Evolutionary conservation across 1,140 invertebrate species (phyloP).

Genomic region (Reticulitermes speratus): DNA sequence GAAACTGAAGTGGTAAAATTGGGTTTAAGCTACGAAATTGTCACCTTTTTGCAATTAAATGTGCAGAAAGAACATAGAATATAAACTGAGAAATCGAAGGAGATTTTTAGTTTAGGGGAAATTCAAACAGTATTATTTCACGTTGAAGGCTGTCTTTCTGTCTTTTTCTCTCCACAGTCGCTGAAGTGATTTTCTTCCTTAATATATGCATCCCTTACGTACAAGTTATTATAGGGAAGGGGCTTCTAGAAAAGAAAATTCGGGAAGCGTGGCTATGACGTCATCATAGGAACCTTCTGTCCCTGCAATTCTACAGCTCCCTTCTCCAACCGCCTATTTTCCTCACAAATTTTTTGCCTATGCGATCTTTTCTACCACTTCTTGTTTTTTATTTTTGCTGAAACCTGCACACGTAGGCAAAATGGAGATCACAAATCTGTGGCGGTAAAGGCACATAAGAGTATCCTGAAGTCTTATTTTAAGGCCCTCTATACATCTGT

Average conservation of each 20-base stretch:
- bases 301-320: background rate
- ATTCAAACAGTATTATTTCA: background rate
- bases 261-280: background rate
- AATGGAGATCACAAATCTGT: background rate
- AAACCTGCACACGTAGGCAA: slow-evolving; percentile 17
- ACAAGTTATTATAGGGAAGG: background rate
- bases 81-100: background rate
- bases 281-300: background rate
- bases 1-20: too few species aligned
- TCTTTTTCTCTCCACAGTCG: background rate
- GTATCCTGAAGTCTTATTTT: background rate
- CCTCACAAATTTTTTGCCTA: background rate
- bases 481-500: background rate
- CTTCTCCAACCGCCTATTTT: background rate
- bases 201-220: background rate
- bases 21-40: too few species aligned
- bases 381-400: background rate
- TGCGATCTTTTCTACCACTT: background rate
- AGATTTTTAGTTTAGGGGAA: background rate
- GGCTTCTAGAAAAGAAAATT: background rate
- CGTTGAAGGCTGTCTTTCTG: background rate
- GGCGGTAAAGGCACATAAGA: background rate
- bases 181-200: background rate
- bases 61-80: background rate
- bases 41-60: too few species aligned